Evolutionary conservation across 1,140 invertebrate species (phyloP), one percentile per base, ranked within the genome.

Genomic region (Bombus fervidus): DNA sequence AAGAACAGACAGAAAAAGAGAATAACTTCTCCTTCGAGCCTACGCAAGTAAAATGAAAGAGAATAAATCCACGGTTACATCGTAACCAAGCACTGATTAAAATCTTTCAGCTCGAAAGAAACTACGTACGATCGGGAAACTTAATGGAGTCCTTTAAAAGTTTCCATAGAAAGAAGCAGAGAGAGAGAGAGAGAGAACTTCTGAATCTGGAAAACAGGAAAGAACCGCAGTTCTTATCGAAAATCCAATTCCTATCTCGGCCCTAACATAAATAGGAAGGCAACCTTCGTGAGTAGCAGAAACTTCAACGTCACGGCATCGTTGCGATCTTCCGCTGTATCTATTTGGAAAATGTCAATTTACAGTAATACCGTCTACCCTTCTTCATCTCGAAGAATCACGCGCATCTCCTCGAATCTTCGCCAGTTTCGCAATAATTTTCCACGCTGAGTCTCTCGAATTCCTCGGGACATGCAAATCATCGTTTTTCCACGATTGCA

Each of bases 271-370:
- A 71, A 71, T 71, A 41, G 41, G 37, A 71, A 13, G 28, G 25
- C 37, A 22, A n/a, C 4, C 12, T n/a, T n/a, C 25, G 13, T 1
- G 37, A n/a, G 28, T 12, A 39, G 69, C 1, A 41, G 39, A 39
- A 71, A 71, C n/a, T 71, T 71, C 69, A 71, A 10, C 37, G 22
- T 18, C 57, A 12, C 25, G 6, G 1, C 47, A 1, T 8, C 22
- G 10, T 22, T 22, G 9, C 69, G 39, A 71, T 62, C 28, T n/a
- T 15, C 25, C 69, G 15, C 37, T 13, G 39, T 41, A n/a, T 41
- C 39, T 41, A 41, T 41, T 71, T 41, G 37, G 69, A 71, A 71
- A 71, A 71, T 37, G 69, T 71, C 69, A 71, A 41, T 71, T 71
- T 71, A 69, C 68, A 25, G 37, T 71, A 71, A 71, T 41, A 41